Evolutionary conservation across 2,797 vertebrate species (phyloP), one percentile per base, ranked within the genome.

Genomic region (Aratinga solstitialis): DNA sequence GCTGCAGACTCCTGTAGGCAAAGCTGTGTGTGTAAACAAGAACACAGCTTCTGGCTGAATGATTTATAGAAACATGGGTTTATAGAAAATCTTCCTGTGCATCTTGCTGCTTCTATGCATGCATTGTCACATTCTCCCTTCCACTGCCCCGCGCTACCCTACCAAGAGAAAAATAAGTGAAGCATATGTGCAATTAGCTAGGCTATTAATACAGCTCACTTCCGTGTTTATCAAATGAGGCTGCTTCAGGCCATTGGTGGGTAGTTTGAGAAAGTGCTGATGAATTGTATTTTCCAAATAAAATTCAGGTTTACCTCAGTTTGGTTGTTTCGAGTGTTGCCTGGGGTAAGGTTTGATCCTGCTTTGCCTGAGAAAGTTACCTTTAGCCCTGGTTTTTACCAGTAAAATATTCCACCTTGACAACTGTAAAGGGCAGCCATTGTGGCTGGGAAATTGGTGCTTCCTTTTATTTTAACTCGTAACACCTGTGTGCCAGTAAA

Each of bases 81-180:
- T 80, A 24, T 13, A 87, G 63, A 53, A 77, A n/a, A 51, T 38
- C 12, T 51, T 42, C 36, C 61, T 32, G 10, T 84, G 53, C 20
- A 3, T 56, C 6, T 21, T 76, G 0, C 34, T 79, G 3, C 12
- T 50, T n/a, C 7, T 34, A 4, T 53, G 9, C 71, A 36, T 50
- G 5, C 8, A 4, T 19, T 59, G 23, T 62, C 15, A 5, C 56
- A 13, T 34, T 74, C 54, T 38, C 14, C 38, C 19, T 79, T 53
- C 13, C 13, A 13, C 43, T 10, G 38, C 5, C 2, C 3, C 2
- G 5, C 2, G 6, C 30, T 5, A 23, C 6, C 53, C 47, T 22
- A 10, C 10, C 5, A 20, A n/a, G 59, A 59, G 58, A 76, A 54
- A 62, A 45, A 32, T 50, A 65, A 42, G 13, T 17, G 29, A 74